These are phyloP conservation scores for Sitta carolinensis DNA, from an alignment of 2,797 vertebrate genomes.

Conservation along the genomic window DNA sequence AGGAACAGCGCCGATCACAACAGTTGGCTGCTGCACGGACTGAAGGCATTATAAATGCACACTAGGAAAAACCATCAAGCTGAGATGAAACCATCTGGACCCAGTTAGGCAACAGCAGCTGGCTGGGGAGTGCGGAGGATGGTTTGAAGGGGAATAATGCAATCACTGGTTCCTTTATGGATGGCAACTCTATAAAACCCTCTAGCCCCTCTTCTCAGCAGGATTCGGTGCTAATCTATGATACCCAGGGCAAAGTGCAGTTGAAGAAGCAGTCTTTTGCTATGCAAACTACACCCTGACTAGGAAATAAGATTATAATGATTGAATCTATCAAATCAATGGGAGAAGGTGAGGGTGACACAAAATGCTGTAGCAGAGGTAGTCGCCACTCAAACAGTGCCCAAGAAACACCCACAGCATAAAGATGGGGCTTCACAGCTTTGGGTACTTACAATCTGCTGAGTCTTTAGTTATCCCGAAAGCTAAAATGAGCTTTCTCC, in stretches of 20 bases:
- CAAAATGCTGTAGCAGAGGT: neutral
- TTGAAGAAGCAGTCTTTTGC: neutral
- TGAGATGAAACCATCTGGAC: slow-evolving; percentile 43
- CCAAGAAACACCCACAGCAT: neutral
- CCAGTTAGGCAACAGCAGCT: neutral
- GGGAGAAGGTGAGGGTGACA: neutral
- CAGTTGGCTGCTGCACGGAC: neutral
- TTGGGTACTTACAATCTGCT: neutral
- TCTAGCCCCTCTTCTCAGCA: neutral
- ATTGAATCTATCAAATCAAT: neutral
- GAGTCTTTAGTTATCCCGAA: neutral
- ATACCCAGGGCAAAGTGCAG: neutral
- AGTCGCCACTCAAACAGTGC: neutral
- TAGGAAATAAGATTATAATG: neutral
- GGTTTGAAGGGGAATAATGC: slow-evolving; percentile 4
- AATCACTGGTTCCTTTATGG: neutral
- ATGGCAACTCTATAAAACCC: neutral
- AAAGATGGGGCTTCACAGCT: neutral
- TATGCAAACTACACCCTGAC: neutral
- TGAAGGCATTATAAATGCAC: slow-evolving; percentile 15
- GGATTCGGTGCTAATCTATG: neutral
- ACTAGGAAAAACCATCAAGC: slow-evolving; percentile 4
- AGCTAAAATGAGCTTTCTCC: neutral
- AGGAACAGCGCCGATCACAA: neutral
- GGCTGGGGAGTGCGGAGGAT: neutral